These are phyloP conservation scores for Polydrusus tereticollis DNA, from an alignment of 2,888 invertebrate genomes.

Conservation along the genomic window DNA sequence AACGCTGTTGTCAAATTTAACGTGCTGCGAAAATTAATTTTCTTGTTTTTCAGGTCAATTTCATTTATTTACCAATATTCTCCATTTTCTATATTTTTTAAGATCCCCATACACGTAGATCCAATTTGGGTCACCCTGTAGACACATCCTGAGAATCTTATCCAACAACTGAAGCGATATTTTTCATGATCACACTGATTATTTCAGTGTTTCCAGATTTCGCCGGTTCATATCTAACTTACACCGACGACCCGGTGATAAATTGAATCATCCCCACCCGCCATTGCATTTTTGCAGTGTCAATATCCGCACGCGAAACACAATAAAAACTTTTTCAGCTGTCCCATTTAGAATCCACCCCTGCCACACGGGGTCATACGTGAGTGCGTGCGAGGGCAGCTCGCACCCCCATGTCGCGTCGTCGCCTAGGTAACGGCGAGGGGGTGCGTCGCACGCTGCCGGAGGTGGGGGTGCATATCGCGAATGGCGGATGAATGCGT, in stretches of 20 bases:
- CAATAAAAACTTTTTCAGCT: constrained; percentile 34
- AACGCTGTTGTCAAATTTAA: no score
- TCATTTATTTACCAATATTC: no score
- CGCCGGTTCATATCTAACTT: not conserved
- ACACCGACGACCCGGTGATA: not conserved
- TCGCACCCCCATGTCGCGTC: constrained; percentile 34
- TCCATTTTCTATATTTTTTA: no score
- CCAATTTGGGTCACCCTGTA: no score
- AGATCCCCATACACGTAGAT: no score
- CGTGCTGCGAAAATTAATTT: no score
- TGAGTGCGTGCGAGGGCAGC: constrained; percentile 38
- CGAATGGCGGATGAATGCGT: constrained; percentile 28
- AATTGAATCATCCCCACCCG: constrained; percentile 15
- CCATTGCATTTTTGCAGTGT: constrained; percentile 34
- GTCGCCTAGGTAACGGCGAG: constrained; percentile 27
- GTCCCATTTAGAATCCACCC: constrained; percentile 36
- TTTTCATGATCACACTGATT: no score
- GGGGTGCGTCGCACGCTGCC: constrained; percentile 29
- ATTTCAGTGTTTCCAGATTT: no score
- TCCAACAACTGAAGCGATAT: no score
- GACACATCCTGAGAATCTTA: no score
- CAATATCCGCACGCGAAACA: constrained; percentile 17
- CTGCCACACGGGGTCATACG: constrained; percentile 39
- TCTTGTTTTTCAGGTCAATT: no score
- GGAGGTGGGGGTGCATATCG: constrained; percentile 24